Percentiles rank a stretch among this genome's conserved stretches.
Conservation (phyloP, 2,797 vertebrate genomes). For the Schizopygopsis malacanthus region DNA sequence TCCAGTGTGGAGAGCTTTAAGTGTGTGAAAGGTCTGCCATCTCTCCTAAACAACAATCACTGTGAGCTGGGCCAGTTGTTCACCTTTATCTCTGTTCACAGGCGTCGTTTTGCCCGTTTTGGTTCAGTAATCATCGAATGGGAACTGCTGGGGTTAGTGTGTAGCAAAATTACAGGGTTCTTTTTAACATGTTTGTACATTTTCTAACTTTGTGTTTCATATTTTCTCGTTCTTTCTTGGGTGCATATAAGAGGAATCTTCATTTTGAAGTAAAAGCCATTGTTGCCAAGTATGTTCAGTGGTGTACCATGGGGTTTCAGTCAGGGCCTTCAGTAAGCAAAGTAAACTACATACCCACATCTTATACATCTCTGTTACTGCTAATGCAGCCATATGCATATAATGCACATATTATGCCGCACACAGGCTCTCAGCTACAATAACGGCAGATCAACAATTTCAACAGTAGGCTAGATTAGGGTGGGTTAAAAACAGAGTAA, state of each 20-base stretch:
- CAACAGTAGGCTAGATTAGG: too few relatives aligned
- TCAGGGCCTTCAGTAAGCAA: too few relatives aligned
- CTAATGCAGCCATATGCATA: too few relatives aligned
- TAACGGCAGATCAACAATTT: too few relatives aligned
- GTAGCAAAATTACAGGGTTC: background rate
- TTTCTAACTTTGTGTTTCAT: background rate
- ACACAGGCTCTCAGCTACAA: too few relatives aligned
- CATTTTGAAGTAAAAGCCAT: background rate
- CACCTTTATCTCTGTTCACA: slow-evolving; percentile 24
- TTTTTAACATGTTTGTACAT: background rate
- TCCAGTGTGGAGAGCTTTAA: slow-evolving; percentile 25
- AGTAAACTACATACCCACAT: too few relatives aligned
- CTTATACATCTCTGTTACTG: too few relatives aligned
- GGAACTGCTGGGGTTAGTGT: slow-evolving; percentile 4
- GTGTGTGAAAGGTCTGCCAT: slow-evolving; percentile 39
- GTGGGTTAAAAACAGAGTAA: too few relatives aligned
- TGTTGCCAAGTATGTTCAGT: background rate
- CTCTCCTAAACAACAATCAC: background rate
- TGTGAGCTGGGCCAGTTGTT: slow-evolving; percentile 9
- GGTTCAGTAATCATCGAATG: background rate
- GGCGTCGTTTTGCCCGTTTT: slow-evolving; percentile 10
- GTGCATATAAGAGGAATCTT: background rate
- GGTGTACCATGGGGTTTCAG: too few relatives aligned
- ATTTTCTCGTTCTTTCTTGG: background rate
- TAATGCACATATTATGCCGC: too few relatives aligned